Evolutionary conservation across 2,113 vertebrate genomes (phyloP).

Genomic region (Mobula birostris): DNA sequence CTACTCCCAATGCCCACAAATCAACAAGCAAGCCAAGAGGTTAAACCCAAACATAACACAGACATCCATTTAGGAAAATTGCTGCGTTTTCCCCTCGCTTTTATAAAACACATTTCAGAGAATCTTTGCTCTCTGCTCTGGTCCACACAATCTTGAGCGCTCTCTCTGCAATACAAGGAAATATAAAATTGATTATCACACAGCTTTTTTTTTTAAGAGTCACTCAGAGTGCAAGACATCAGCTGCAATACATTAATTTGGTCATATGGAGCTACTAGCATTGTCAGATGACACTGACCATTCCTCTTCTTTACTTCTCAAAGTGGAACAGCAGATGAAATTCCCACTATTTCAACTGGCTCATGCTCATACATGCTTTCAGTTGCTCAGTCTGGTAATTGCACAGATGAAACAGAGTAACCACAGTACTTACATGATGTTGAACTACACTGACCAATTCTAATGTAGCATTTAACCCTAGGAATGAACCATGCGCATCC

Average conservation of each 20-base stretch:
- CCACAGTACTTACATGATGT: neutral
- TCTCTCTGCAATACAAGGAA: neutral
- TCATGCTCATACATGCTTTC: neutral
- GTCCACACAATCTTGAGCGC: neutral
- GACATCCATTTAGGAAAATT: neutral
- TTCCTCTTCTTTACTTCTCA: neutral
- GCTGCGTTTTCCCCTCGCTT: neutral
- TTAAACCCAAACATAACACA: conserved; percentile 10
- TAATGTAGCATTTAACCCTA: neutral
- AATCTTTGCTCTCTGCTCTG: neutral
- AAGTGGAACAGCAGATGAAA: neutral
- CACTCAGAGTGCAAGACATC: too few relatives aligned
- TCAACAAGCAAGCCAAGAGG: conserved; percentile 19
- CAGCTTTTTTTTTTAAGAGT: neutral
- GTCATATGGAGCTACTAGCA: neutral
- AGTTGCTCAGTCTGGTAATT: neutral
- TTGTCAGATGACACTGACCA: neutral
- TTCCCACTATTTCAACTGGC: neutral
- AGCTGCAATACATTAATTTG: neutral
- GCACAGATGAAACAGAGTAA: neutral
- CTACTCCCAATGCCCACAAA: conserved; percentile 13
- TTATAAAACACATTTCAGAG: neutral
- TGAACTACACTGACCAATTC: neutral
- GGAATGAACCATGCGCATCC: neutral
- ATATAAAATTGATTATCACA: neutral